Conservation (phyloP, 2,888 invertebrate species). For the Heteropelma amictum region DNA sequence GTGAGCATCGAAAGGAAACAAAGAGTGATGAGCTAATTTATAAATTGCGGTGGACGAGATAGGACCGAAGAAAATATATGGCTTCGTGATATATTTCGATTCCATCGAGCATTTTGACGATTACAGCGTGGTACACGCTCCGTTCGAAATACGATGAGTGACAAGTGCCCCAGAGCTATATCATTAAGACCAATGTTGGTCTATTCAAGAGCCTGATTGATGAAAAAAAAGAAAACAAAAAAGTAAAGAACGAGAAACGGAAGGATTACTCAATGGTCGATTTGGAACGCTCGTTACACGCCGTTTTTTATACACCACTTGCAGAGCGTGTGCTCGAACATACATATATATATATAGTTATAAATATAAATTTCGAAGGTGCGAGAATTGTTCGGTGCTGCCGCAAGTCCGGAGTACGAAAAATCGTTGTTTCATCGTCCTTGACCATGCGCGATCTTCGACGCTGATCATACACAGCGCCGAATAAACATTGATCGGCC, state of each 20-base stretch:
- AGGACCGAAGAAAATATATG: no score
- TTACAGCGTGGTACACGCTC: conserved; percentile 4
- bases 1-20: no score
- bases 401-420: no score
- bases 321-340: background rate
- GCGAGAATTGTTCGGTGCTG: conserved; percentile 27
- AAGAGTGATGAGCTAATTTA: no score
- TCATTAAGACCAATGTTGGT: conserved; percentile 30
- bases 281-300: conserved; percentile 16
- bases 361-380: conserved; percentile 24
- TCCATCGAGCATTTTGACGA: conserved; percentile 59
- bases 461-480: background rate
- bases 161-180: conserved; percentile 43
- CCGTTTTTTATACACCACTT: conserved; percentile 42
- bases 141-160: conserved; percentile 24
- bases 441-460: conserved; percentile 49
- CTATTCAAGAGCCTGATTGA: conserved; percentile 36
- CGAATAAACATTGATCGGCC: conserved; percentile 32
- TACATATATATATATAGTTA: background rate
- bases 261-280: conserved; percentile 38
- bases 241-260: conserved; percentile 12
- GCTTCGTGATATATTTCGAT: conserved; percentile 41
- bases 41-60: no score
- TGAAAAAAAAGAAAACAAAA: conserved; percentile 3
- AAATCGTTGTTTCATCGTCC: conserved; percentile 33